A percentile compares a stretch with the other conserved stretches of the same genome.
Conservation (phyloP, 2,113 vertebrate genomes). For the Propithecus coquereli region DNA sequence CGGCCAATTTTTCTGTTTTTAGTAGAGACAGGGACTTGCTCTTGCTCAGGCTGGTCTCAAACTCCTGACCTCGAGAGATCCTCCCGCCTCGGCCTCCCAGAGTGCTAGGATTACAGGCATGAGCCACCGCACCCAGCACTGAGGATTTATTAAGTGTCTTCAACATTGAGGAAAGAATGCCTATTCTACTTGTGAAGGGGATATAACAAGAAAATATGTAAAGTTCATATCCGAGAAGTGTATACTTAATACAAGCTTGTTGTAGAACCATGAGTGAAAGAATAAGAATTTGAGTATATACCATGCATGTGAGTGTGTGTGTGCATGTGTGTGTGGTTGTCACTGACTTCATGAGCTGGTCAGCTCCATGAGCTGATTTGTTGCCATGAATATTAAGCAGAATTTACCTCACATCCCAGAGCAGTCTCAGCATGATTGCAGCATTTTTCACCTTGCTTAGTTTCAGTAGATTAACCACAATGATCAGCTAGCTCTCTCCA, state of each 20-base stretch:
- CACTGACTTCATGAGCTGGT: neutral
- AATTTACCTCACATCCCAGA: neutral
- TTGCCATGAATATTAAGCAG: neutral
- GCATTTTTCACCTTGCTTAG: neutral
- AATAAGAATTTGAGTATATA: neutral
- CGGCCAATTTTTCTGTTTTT: neutral
- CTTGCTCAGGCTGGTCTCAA: no score
- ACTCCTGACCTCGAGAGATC: no score
- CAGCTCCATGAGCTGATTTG: neutral
- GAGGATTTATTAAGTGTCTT: neutral
- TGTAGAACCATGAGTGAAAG: neutral
- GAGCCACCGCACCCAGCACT: neutral
- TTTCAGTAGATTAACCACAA: constrained; percentile 15
- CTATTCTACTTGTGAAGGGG: neutral
- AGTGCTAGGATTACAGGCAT: no score
- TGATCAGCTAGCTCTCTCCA: neutral
- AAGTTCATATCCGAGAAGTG: neutral
- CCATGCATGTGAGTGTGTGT: neutral
- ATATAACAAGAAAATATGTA: neutral
- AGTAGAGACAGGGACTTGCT: no score
- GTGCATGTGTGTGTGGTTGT: neutral
- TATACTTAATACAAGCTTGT: neutral
- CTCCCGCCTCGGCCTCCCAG: no score
- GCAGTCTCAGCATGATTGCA: neutral
- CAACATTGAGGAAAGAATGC: neutral